Base-by-base conservation (phyloP, 2,113 vertebrate species). In the Mohoua ochrocephala region DNA sequence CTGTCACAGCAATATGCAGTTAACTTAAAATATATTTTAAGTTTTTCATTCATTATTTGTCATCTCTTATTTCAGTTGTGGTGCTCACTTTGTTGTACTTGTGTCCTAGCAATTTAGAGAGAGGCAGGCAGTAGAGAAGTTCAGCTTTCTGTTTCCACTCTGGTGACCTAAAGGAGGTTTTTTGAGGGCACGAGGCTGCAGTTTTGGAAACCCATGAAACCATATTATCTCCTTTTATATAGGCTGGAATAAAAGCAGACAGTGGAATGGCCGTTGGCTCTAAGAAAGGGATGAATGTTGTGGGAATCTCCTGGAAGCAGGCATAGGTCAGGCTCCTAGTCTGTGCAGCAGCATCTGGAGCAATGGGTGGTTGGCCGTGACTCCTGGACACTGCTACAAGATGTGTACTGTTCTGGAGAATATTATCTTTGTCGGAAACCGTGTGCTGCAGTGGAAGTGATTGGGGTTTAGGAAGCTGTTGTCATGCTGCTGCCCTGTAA, bases 141-240 rank as follows among this genome's bases (percentile, higher is more conserved):
- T 91, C 35, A 63, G n/a, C 9, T 63, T 96, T 94, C 53, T 26
- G 3, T 26, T 42, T 60, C 74, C 17, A 19, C 13, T 93, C n/a
- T 69, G 27, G 61, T 75, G 26, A 79, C 35, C 22, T 91, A 71
- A n/a, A n/a, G n/a, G 64, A 71, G 50, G 10, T 41, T 95, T 95
- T 89, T 84, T 59, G 56, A 53, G 37, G 37, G 63, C 42, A 78
- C 6, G 59, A 89, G 56, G 61, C 76, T 5, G 7, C 35, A 27
- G 49, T 54, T 84, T 54, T 71, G 15, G 21, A 95, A 95, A 95
- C 88, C 44, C n/a, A 73, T 87, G 47, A 95, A 93, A 59, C 5
- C 3, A 6, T 21, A 59, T 17, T 42, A 65, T 44, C 11, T 93
- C 13, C n/a, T 68, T 47, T 78, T 89, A 53, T 86, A 5, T 20